Conservation (phyloP, 2,888 invertebrate species). For the Drosophila diplacantha region DNA sequence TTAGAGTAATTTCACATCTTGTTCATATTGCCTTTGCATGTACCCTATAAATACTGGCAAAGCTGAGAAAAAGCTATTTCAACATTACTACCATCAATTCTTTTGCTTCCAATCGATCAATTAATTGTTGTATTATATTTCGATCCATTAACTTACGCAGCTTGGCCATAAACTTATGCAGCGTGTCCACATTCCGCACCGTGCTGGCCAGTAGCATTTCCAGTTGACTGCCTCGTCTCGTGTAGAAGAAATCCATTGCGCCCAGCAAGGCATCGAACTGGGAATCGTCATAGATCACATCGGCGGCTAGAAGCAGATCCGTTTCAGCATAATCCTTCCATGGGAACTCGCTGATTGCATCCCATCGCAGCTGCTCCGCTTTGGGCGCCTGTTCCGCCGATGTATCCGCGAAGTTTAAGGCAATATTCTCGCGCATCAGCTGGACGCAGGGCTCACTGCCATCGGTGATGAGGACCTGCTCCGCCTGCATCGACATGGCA, state of each 20-base stretch:
- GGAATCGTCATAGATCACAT: constrained; percentile 81
- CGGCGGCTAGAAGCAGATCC: constrained; percentile 81
- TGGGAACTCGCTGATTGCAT: constrained; percentile 75
- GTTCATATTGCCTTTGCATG: no score
- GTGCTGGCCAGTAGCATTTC: constrained; percentile 80
- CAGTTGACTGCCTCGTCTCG: constrained; percentile 63
- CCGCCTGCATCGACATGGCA: constrained; percentile 78
- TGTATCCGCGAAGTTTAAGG: constrained; percentile 79
- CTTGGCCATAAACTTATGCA: constrained; percentile 79
- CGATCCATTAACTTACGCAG: constrained; percentile 78
- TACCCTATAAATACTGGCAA: no score
- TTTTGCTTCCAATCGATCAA: background rate
- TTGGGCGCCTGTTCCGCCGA: constrained; percentile 21
- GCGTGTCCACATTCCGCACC: constrained; percentile 83
- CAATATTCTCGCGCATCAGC: constrained; percentile 82
- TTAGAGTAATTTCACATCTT: no score
- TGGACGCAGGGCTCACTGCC: constrained; percentile 83
- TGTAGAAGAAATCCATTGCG: constrained; percentile 78
- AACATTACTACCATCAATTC: no score
- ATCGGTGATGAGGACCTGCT: constrained; percentile 83
- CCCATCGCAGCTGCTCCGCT: constrained; percentile 78
- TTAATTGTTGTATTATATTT: background rate
- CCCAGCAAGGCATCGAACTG: constrained; percentile 78
- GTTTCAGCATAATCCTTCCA: constrained; percentile 68
- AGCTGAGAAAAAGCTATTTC: no score